Evolutionary conservation across 1,140 invertebrate species (phyloP), one percentile per base, ranked within the genome.

Genomic region (Lordiphosa clarofinis): DNA sequence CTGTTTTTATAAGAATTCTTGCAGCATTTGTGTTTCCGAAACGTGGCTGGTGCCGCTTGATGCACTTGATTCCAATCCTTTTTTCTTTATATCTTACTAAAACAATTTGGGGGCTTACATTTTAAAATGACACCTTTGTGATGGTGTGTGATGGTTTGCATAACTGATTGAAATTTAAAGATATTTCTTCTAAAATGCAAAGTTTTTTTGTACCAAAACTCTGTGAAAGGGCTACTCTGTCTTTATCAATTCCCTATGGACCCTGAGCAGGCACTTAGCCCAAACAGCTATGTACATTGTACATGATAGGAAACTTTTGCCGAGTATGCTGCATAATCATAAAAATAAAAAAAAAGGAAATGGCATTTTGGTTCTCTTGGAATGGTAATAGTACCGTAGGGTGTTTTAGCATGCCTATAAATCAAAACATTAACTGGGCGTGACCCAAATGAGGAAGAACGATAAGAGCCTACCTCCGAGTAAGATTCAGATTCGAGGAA

Each of bases 391-490:
- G 46, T 43, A 39, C 54, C 46, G 35, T 28, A 48, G 40, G 56
- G 67, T 73, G 65, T 69, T 64, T 69, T 47, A 36, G 47, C 13
- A 40, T 42, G 75, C 35, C 50, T 40, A 84, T 84, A 84, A 84
- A 84, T 84, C 78, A 86, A 86, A 78, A 55, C 78, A 84, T 84
- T 84, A 86, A 84, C n/a, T 57, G 69, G 78, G 73, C 78, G 78
- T 73, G 64, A 47, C 61, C 11, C 46, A n/a, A 12, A 48, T 31
- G 10, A 15, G 12, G 28, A 48, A 31, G 4, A 39, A 10, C 19
- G 1, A 19, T 40, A 4, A 28, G 57, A 21, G 15, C 40, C 39
- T 52, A 58, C 37, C 10, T 36, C 56, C 35, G 44, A 33, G 5
- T 42, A 33, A 43, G 58, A 37, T 48, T 48, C 58, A 56, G 58